phyloP scores from a whole-genome alignment of 2,888 invertebrate species.

The Malthinus seriepunctatus region DNA sequence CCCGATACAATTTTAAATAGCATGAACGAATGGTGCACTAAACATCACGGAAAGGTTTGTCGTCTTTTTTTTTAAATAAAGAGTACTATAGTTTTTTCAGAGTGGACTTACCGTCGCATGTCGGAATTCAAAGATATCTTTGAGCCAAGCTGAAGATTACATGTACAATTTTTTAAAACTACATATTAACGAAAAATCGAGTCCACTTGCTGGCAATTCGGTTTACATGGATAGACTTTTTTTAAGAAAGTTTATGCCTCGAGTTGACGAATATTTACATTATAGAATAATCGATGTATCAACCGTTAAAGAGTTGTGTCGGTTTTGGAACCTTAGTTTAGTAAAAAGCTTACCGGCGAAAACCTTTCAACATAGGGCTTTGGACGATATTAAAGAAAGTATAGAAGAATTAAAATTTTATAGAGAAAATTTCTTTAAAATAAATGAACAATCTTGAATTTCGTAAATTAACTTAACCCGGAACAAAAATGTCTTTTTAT shows the following conservation, averaged over 20 bases:
- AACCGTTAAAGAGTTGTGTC: slow-evolving; percentile 81
- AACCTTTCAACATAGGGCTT: slow-evolving; percentile 68
- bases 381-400: slow-evolving; percentile 87
- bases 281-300: slow-evolving; percentile 94
- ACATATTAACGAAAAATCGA: slow-evolving; percentile 61
- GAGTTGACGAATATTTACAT: slow-evolving; percentile 76
- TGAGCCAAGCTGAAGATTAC: slow-evolving; percentile 70
- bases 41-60: slow-evolving; percentile 76
- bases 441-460: not conserved
- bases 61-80: slow-evolving; percentile 2
- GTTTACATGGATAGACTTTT: slow-evolving; percentile 87
- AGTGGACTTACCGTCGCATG: slow-evolving; percentile 80
- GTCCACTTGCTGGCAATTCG: slow-evolving; percentile 86
- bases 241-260: slow-evolving; percentile 81
- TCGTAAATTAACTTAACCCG: not conserved
- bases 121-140: slow-evolving; percentile 65
- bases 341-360: slow-evolving; percentile 65
- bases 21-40: slow-evolving; percentile 86
- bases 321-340: slow-evolving; percentile 74
- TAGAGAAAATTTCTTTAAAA: slow-evolving; percentile 66
- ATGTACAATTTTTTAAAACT: slow-evolving; percentile 72
- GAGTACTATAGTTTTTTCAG: slow-evolving; percentile 55
- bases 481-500: no score
- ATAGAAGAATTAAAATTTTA: slow-evolving; percentile 83
- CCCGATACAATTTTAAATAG: slow-evolving; percentile 68